phyloP scores from a whole-genome alignment of 2,888 invertebrate genomes.

The Dryobotodes eremita region DNA sequence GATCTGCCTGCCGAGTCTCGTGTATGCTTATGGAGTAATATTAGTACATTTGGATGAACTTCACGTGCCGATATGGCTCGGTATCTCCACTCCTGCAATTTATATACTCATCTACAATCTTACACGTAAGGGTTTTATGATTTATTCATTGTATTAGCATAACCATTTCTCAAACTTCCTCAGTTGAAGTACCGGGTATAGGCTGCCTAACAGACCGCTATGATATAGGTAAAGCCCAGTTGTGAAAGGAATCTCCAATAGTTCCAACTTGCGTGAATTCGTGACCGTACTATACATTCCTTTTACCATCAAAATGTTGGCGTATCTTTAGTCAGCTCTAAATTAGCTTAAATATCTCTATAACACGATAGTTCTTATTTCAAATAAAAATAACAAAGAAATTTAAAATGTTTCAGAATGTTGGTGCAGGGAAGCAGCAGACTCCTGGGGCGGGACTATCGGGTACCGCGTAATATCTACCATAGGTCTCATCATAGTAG shows the following conservation, averaged over 20 bases:
- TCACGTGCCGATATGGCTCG: conserved; percentile 82
- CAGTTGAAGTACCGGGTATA: conserved; percentile 2
- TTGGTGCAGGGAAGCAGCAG: conserved; percentile 88
- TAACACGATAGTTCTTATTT: background rate
- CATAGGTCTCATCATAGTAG: conserved; percentile 79
- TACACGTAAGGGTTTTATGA: conserved; percentile 81
- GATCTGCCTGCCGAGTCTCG: conserved; percentile 84
- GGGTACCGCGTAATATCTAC: conserved; percentile 85
- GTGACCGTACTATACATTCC: background rate
- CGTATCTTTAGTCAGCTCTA: background rate
- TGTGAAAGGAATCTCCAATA: background rate
- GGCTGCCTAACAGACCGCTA: background rate
- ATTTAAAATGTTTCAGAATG: conserved; percentile 80
- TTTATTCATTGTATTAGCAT: conserved; percentile 26
- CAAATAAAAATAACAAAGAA: background rate
- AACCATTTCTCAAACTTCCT: conserved; percentile 30
- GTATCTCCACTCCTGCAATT: conserved; percentile 82
- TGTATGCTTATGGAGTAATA: conserved; percentile 85
- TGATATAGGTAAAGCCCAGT: background rate
- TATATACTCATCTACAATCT: conserved; percentile 82
- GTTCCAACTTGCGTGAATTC: background rate
- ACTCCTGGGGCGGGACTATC: conserved; percentile 85
- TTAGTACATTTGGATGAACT: conserved; percentile 79
- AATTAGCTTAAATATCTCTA: background rate
- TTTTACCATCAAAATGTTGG: background rate